Percentiles rank a stretch among this genome's conserved stretches.
Conservation (phyloP, 2,797 vertebrate genomes). For the Furcifer pardalis region DNA sequence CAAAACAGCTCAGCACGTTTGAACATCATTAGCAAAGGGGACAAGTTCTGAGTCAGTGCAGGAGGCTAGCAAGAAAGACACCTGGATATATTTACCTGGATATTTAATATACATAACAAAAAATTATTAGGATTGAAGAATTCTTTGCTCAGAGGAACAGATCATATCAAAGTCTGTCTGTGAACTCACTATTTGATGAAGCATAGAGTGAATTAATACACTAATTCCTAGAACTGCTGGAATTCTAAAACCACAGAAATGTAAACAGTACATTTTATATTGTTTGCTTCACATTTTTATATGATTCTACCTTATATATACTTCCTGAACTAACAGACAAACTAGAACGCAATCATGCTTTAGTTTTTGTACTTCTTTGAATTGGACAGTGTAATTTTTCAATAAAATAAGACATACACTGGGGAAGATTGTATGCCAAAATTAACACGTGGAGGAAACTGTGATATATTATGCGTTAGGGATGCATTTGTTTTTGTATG, state of each 20-base stretch:
- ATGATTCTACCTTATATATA: background rate
- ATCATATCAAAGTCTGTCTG: background rate
- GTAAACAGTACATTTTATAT: background rate
- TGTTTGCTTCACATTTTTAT: background rate
- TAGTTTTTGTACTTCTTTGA: background rate
- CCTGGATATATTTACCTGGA: background rate
- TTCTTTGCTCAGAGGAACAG: background rate
- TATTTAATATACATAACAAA: constrained; percentile 10
- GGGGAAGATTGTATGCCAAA: background rate
- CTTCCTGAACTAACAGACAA: background rate
- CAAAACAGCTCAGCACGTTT: background rate
- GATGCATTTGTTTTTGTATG: background rate
- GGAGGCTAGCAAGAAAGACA: background rate
- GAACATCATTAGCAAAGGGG: background rate
- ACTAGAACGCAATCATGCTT: background rate
- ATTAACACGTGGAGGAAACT: background rate
- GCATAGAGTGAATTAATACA: background rate
- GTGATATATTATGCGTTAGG: background rate
- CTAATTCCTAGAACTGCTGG: background rate
- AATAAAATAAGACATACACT: background rate
- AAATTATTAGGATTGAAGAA: background rate
- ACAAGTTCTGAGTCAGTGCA: no score
- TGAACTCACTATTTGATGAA: background rate
- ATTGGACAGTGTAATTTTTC: background rate
- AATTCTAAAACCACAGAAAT: background rate